phyloP scores from a whole-genome alignment of 2,797 vertebrate genomes.

The Gila robusta region DNA sequence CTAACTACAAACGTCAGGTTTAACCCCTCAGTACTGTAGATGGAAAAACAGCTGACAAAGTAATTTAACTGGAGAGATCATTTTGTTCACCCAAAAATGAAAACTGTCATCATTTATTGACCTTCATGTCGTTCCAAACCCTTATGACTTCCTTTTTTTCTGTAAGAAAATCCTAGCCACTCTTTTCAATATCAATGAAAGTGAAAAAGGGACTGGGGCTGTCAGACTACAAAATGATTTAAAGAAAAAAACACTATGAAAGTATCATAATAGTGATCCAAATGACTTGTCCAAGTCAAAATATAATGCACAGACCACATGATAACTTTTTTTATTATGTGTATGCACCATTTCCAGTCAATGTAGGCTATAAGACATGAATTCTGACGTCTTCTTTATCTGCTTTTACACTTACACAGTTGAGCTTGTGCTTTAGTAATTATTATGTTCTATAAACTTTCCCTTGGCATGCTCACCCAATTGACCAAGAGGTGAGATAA shows the following conservation, averaged over 20 bases:
- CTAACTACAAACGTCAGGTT: not conserved
- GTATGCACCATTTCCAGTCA: not conserved
- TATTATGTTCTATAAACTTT: constrained; percentile 46
- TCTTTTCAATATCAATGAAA: not conserved
- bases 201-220: not conserved
- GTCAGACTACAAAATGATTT: not conserved
- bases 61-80: not conserved
- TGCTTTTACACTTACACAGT: constrained; percentile 14
- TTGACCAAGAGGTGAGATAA: constrained; percentile 48
- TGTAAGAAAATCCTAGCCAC: not conserved
- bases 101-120: not conserved
- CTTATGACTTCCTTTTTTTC: not conserved
- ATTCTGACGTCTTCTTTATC: not conserved
- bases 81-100: not conserved
- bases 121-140: not conserved
- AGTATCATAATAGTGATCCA: not conserved
- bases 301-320: not conserved
- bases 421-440: constrained; percentile 44
- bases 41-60: not conserved
- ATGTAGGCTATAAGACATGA: not conserved
- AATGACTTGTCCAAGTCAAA: not conserved
- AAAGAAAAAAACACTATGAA: not conserved
- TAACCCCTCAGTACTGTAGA: not conserved
- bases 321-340: not conserved
- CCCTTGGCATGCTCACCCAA: constrained; percentile 23